Evolutionary conservation across 2,797 vertebrate species (phyloP).

Genomic region (Periparus ater): DNA sequence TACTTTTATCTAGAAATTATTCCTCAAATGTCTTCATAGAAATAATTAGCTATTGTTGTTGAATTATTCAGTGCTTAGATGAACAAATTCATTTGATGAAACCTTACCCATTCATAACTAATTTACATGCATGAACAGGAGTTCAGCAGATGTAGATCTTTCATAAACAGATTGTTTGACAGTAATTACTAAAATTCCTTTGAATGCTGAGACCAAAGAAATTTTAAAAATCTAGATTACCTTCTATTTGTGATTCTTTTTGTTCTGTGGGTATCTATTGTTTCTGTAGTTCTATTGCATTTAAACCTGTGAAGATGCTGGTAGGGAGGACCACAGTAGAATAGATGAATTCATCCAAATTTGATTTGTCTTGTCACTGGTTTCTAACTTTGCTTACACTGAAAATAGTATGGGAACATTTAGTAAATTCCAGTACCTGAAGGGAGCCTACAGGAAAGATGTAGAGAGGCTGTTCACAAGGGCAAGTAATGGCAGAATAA

Average conservation of each 20-base stretch:
- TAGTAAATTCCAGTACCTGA: not conserved
- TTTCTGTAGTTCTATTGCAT: not conserved
- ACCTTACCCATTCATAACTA: not conserved
- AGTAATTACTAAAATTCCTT: not conserved
- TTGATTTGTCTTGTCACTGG: not conserved
- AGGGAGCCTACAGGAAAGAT: not conserved
- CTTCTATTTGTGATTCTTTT: not conserved
- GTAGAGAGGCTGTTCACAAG: not conserved
- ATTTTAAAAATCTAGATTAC: not conserved
- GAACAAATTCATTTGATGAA: not conserved
- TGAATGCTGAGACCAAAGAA: not conserved
- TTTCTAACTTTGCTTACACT: not conserved
- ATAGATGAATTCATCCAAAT: not conserved
- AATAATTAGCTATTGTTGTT: not conserved
- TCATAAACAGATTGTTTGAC: not conserved
- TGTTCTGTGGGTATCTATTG: not conserved
- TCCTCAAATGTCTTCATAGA: not conserved
- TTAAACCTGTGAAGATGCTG: not conserved
- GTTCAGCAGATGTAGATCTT: not conserved
- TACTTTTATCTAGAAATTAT: not conserved
- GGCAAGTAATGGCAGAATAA: no score
- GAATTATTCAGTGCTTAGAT: not conserved
- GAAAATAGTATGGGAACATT: not conserved
- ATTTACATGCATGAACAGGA: not conserved
- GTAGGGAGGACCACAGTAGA: not conserved